Conservation (phyloP, 2,888 invertebrate species). For the Archips crataeganus region DNA sequence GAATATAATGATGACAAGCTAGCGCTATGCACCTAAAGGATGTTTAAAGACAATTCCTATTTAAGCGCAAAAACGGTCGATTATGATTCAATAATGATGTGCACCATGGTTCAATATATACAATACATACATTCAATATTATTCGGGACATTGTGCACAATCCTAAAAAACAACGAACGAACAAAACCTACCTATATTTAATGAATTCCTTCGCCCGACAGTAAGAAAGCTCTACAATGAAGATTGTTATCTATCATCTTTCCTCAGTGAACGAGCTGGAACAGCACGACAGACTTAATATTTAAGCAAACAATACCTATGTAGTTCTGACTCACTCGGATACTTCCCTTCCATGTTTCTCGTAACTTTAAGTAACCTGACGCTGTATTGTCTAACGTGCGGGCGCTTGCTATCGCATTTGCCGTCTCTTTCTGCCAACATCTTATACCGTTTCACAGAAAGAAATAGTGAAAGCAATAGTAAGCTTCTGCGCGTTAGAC, state of each 20-base stretch:
- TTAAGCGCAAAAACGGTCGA: no score
- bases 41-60: no score
- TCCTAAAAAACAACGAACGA: not conserved
- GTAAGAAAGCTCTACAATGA: not conserved
- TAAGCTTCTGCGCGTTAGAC: no score
- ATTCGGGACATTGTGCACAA: not conserved
- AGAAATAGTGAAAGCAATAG: no score
- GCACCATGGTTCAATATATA: not conserved
- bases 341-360: not conserved
- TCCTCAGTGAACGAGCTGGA: not conserved
- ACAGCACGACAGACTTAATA: not conserved
- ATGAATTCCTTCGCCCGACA: not conserved
- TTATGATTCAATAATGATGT: no score
- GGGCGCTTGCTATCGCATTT: no score
- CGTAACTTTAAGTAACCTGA: not conserved
- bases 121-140: not conserved
- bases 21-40: no score
- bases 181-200: not conserved
- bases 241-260: conserved; percentile 6
- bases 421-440: no score
- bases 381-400: no score
- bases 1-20: no score
- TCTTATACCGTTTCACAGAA: no score
- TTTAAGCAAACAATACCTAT: not conserved
- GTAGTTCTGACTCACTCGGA: not conserved